These are phyloP conservation scores for Geothlypis trichas DNA, from an alignment of 2,113 vertebrate genomes.

Conservation along the genomic window DNA sequence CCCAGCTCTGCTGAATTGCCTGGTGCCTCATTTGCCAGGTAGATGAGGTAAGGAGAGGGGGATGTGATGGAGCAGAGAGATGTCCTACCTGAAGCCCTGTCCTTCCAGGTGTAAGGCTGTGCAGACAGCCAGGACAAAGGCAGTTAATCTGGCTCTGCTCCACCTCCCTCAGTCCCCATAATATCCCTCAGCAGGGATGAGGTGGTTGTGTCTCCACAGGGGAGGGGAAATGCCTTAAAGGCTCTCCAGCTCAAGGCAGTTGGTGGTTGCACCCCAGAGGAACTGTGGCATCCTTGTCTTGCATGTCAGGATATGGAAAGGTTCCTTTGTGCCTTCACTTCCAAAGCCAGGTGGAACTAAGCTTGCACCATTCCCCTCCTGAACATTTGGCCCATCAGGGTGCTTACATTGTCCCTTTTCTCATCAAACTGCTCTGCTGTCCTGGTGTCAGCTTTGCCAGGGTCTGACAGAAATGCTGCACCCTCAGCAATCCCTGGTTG, in stretches of 20 bases:
- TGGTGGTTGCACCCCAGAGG: not conserved
- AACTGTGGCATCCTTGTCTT: fast-evolving
- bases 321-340: not conserved
- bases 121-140: not conserved
- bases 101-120: not conserved
- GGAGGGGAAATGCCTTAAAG: not conserved
- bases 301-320: not conserved
- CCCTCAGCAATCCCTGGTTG: fast-evolving
- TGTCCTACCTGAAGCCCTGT: not conserved
- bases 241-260: not conserved
- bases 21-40: not conserved
- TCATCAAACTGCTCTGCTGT: not conserved
- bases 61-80: not conserved
- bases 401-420: fast-evolving
- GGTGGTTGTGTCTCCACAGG: not conserved
- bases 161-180: not conserved
- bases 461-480: not conserved
- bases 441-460: not conserved
- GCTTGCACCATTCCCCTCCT: not conserved
- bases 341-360: not conserved
- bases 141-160: not conserved
- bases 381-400: not conserved
- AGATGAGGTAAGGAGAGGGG: not conserved
- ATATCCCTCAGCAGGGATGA: not conserved
- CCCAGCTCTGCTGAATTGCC: not conserved